Conservation (phyloP, 2,797 vertebrate species). For the Falco berigora region DNA sequence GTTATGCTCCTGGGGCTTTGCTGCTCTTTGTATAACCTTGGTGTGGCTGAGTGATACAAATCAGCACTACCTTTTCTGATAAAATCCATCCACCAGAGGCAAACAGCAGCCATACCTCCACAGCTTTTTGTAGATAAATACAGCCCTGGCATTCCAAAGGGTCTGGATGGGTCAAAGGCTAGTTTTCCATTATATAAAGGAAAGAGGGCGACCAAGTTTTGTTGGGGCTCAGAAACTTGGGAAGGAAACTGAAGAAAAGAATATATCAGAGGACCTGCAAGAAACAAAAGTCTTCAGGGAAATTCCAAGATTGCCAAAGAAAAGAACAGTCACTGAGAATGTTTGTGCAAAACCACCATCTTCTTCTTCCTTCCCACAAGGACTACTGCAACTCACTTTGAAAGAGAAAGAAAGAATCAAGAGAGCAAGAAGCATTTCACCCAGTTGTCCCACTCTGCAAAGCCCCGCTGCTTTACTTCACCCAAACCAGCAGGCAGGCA, state of each 20-base stretch:
- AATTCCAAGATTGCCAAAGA: slow-evolving; percentile 52
- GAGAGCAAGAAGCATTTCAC: neutral
- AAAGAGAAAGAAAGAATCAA: slow-evolving; percentile 59
- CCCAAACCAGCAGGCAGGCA: neutral
- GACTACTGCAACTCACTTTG: slow-evolving; percentile 41
- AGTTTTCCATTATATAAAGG: neutral
- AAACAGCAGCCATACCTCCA: slow-evolving; percentile 18
- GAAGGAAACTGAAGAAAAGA: neutral
- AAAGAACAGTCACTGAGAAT: slow-evolving; percentile 1
- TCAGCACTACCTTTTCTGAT: slow-evolving; percentile 61
- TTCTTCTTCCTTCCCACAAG: slow-evolving; percentile 9
- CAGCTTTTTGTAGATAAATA: neutral
- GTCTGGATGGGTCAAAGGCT: neutral
- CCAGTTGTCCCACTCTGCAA: neutral
- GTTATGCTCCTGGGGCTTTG: slow-evolving; percentile 64
- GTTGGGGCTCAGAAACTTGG: neutral
- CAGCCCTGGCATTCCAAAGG: neutral
- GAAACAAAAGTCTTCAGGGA: slow-evolving; percentile 19
- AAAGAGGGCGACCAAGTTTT: neutral
- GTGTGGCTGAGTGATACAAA: slow-evolving; percentile 63
- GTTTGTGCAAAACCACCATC: slow-evolving; percentile 11
- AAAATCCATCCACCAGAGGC: slow-evolving; percentile 35
- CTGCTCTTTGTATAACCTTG: slow-evolving; percentile 69
- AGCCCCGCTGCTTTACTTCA: neutral
- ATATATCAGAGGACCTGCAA: neutral